Base-by-base conservation (phyloP, 1,140 invertebrate genomes). In the Galleria mellonella region DNA sequence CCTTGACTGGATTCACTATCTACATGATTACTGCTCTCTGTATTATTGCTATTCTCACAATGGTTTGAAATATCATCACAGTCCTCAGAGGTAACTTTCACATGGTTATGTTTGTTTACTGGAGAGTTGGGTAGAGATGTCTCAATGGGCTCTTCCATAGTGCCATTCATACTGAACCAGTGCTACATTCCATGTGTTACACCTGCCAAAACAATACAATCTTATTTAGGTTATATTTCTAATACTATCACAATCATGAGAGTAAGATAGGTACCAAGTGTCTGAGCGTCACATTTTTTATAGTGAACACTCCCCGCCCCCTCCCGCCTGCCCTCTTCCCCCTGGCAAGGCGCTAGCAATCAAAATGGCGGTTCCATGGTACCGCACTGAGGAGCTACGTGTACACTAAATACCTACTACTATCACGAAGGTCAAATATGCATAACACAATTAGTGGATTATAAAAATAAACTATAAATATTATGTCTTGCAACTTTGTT, bases 311-410 rank as follows among this genome's bases (percentile, higher is more conserved):
- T 36, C 50, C 63, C 69, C 72, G 66, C 58, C 63, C 66, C 52
- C 43, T 44, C 55, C 45, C 51, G 44, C 62, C 55, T 55, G 2
- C 17, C 17, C 17, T 23, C 60, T 57, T 55, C 55, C 72, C 66
- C 60, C 67, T 66, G 66, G 53, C 66, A 71, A 69, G 66, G 68
- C 66, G 58, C 70, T 72, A 72, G 64, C 68, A 76, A 81, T 77
- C 76, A 81, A 81, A 81, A 81, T 81, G 76, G 76, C 76, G 74
- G 76, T 74, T 66, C 65, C 60, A 76, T 70, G 60, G 68, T 68
- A 76, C 62, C 60, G 58, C 62, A 70, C 53, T 43, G 41, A 60
- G 62, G 47, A 73, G 57, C 56, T 75, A 77, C 73, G 67, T 75
- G 70, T 75, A 67, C 60, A 63, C 51, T 11, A 42, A 54, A 65